Conservation (phyloP, 2,113 vertebrate genomes). For the Canis aureus region DNA sequence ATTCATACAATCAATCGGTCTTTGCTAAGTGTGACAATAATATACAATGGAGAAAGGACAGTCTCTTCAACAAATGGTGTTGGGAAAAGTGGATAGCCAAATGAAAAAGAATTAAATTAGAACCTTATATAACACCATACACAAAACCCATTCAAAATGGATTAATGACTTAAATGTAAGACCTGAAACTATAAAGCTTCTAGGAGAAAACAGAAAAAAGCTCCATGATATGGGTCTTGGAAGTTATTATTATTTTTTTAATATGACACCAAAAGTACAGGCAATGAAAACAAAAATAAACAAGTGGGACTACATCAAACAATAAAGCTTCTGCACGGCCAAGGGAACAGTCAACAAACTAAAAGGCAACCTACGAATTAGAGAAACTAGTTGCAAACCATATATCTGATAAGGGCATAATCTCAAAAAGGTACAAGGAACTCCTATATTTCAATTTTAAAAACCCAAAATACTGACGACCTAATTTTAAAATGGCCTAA, state of each 20-base stretch:
- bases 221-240: not conserved
- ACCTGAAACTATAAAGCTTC: not conserved
- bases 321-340: not conserved
- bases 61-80: not conserved
- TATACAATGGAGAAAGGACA: not conserved
- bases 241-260: not conserved
- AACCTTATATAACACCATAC: not conserved
- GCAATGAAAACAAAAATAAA: not conserved
- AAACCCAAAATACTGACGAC: not conserved
- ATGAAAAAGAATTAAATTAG: not conserved
- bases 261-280: not conserved
- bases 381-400: not conserved
- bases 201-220: not conserved
- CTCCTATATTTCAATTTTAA: not conserved
- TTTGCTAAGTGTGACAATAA: not conserved
- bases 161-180: not conserved
- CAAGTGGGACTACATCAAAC: not conserved
- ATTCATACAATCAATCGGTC: not conserved
- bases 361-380: not conserved
- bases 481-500: not conserved
- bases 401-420: not conserved
- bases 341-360: not conserved
- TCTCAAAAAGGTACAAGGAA: not conserved
- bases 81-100: not conserved
- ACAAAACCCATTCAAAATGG: not conserved